Conservation (phyloP, 2,888 invertebrate genomes). For the Dendrolimus houi region DNA sequence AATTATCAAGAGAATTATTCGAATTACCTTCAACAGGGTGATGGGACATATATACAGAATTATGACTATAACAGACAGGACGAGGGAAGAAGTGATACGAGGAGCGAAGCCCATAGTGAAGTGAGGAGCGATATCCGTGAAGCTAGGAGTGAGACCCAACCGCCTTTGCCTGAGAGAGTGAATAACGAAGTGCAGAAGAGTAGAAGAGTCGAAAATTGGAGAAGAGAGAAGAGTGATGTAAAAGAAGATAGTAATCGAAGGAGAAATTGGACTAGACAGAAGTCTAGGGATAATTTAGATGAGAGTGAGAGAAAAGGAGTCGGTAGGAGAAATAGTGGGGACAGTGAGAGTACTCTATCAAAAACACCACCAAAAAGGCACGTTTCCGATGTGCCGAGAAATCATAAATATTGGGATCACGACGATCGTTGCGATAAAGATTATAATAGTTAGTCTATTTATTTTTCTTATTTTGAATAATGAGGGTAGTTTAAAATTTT, state of each 20-base stretch:
- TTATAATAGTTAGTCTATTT: slow-evolving; percentile 56
- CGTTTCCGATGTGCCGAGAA: slow-evolving; percentile 57
- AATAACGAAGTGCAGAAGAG: slow-evolving; percentile 55
- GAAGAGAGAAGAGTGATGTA: slow-evolving; percentile 42
- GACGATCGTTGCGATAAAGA: slow-evolving; percentile 66
- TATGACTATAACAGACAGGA: slow-evolving; percentile 44
- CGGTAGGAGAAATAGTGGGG: slow-evolving; percentile 43
- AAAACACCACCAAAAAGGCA: slow-evolving; percentile 44
- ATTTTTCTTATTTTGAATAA: neutral
- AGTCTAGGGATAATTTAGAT: slow-evolving; percentile 46
- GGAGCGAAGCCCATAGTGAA: slow-evolving; percentile 4
- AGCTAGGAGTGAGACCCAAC: slow-evolving; percentile 11
- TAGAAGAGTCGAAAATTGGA: slow-evolving; percentile 50
- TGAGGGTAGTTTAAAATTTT: neutral
- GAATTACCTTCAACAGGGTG: slow-evolving; percentile 61
- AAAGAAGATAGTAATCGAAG: slow-evolving; percentile 46
- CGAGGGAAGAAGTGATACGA: slow-evolving; percentile 32
- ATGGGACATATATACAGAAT: slow-evolving; percentile 57
- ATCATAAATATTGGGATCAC: slow-evolving; percentile 66
- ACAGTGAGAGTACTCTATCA: slow-evolving; percentile 15
- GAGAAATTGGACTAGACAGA: slow-evolving; percentile 48
- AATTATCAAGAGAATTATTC: slow-evolving; percentile 38
- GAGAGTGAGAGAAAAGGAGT: slow-evolving; percentile 38
- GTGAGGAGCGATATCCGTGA: slow-evolving; percentile 10
- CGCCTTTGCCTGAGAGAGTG: slow-evolving; percentile 34